Base-by-base conservation (phyloP, 2,888 invertebrate genomes). In the Drosophila formosana region DNA sequence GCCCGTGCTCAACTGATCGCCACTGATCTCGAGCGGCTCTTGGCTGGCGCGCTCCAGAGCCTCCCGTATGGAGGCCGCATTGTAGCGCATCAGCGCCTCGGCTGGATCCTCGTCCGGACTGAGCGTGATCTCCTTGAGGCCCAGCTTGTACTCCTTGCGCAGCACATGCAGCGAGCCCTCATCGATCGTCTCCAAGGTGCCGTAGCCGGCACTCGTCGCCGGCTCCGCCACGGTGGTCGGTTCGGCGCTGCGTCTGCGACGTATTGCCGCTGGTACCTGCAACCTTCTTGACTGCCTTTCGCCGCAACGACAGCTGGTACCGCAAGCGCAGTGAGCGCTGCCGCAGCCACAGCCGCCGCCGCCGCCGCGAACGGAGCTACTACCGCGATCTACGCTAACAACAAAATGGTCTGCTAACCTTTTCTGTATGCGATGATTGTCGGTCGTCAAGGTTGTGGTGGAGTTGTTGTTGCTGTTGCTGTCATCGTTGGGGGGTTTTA, bases 71-170 rank as follows among this genome's bases (percentile, higher is more conserved):
- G 91, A 90, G 34, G 89, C 91, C 0, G 89, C 90, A 80, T 91
- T 91, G 60, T 91, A 88, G 7, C 91, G 91, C 89, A 88, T 89
- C 8, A 92, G 53, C 0, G 91, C 92, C 66, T 91, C 90, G 0
- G 87, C 72, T 0, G 91, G 91, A 72, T 91, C 91, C 65, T 91
- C 92, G 6, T 91, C 83, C 0, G 92, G 91, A 65, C 84, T 87
- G 9, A 91, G 58, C 0, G 91, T 91, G n/a, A 91, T 91, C 78
- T 91, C 91, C 49, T 89, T 91, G 3, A 91, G 64, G 0, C 89
- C 80, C 49, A 79, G 57, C 51, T 89, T 91, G 62, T 90, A 92
- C n/a, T 87, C 90, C 58, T 88, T 77, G 0, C 91, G 87, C n/a
- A 91, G 56, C 8, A 81, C 84, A 13, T 85, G 75, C 43, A 91